These are phyloP conservation scores for Streblospio benedicti DNA, from an alignment of 1,140 invertebrate species.

Conservation along the genomic window DNA sequence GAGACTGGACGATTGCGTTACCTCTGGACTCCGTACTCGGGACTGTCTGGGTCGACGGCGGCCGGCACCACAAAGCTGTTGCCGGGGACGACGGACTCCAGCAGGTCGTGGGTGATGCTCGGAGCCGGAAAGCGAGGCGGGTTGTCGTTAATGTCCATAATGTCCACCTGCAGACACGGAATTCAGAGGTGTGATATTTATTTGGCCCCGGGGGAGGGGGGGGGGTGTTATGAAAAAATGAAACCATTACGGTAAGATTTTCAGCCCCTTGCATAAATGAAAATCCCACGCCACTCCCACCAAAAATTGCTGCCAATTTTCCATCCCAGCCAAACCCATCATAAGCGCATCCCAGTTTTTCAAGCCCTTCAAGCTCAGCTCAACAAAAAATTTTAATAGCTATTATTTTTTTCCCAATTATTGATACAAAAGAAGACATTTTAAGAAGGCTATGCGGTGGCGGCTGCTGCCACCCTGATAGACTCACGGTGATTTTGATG, in stretches of 20 bases:
- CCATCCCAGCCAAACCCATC: not conserved
- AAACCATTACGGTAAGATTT: too few relatives aligned
- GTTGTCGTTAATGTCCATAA: constrained; percentile 18
- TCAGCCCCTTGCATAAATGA: not conserved
- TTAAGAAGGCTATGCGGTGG: too few relatives aligned
- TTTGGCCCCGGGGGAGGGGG: not conserved
- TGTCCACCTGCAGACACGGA: not conserved
- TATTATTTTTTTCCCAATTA: too few relatives aligned
- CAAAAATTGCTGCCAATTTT: not conserved
- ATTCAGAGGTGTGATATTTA: not conserved
- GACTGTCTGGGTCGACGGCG: constrained; percentile 23
- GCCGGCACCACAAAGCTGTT: constrained; percentile 19
- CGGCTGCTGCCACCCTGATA: not conserved
- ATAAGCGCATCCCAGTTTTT: too few relatives aligned
- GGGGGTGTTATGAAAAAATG: not conserved
- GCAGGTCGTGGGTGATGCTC: not conserved
- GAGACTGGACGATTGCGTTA: too few relatives aligned
- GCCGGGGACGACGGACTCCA: constrained; percentile 6
- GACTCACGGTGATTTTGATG: constrained; percentile 8
- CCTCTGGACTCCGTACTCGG: not conserved
- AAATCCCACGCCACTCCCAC: not conserved
- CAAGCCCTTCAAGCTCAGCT: too few relatives aligned
- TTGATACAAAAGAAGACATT: too few relatives aligned
- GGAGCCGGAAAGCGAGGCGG: constrained; percentile 6
- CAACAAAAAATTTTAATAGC: too few relatives aligned